Percentiles rank a stretch among this genome's conserved stretches.
Evolutionary conservation across 2,113 vertebrate genomes (phyloP).

Genomic region (Motacilla alba): DNA sequence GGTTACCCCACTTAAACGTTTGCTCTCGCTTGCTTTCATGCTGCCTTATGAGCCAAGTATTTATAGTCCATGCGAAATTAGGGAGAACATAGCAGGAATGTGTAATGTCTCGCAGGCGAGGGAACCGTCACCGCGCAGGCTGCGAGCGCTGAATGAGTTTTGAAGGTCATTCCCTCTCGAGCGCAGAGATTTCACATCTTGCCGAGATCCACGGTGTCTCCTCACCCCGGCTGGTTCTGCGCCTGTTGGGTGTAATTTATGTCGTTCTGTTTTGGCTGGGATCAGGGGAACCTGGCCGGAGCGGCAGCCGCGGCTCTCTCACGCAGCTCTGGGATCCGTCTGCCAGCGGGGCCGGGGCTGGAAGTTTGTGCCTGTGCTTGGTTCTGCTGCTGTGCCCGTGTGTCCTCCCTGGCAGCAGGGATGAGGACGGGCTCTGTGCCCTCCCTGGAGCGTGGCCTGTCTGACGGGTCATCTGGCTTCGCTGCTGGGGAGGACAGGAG

Average conservation of each 20-base stretch:
- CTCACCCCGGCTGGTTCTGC: not conserved
- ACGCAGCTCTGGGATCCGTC: not conserved
- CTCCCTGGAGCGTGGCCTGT: not conserved
- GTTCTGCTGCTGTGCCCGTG: not conserved
- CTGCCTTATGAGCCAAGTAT: not conserved
- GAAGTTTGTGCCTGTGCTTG: accelerated
- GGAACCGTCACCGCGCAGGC: not conserved
- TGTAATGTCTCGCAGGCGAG: conserved; percentile 16
- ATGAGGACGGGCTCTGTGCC: accelerated
- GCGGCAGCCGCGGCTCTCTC: accelerated
- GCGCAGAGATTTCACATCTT: conserved; percentile 22
- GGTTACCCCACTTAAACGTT: conserved; percentile 13
- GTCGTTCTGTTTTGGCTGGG: not conserved
- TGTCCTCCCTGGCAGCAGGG: accelerated
- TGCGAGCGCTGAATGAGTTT: conserved; percentile 55
- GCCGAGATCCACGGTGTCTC: not conserved
- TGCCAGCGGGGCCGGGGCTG: not conserved
- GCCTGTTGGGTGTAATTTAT: not conserved
- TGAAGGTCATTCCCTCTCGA: conserved; percentile 76
- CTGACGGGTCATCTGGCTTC: not conserved
- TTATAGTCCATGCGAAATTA: not conserved
- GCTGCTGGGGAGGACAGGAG: not conserved
- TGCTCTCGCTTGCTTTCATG: not conserved
- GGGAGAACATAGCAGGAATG: not conserved
- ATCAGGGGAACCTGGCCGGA: not conserved